These are phyloP conservation scores for Alentia gelatinosa DNA, from an alignment of 2,888 invertebrate genomes.

Conservation along the genomic window DNA sequence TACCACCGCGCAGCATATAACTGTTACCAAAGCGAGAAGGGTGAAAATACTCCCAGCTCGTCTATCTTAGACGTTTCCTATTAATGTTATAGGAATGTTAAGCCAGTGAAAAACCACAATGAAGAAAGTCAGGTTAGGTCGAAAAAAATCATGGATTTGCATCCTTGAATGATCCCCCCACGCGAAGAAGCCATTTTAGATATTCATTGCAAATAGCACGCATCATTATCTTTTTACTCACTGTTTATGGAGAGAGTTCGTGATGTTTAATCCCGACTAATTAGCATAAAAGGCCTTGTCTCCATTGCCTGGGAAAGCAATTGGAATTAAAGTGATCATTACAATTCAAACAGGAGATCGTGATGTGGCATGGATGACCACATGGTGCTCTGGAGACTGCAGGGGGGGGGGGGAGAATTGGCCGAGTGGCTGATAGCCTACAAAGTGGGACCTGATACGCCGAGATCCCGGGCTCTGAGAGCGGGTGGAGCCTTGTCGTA, in stretches of 20 bases:
- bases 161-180: not conserved
- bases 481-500: not conserved
- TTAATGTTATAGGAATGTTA: too few relatives aligned
- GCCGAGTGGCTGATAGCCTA: not conserved
- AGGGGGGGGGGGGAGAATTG: not conserved
- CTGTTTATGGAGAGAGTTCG: not conserved
- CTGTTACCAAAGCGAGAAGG: too few relatives aligned
- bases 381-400: not conserved
- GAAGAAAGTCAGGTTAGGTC: not conserved
- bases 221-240: not conserved
- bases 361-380: not conserved
- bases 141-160: not conserved
- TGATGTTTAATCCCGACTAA: not conserved
- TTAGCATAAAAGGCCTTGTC: not conserved
- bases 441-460: not conserved
- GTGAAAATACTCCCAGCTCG: too few relatives aligned
- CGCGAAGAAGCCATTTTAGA: not conserved
- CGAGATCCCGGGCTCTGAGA: not conserved
- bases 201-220: slow-evolving; percentile 10
- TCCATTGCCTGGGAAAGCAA: not conserved
- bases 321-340: slow-evolving; percentile 40
- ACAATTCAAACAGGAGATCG: not conserved
- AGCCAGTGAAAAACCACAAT: too few relatives aligned
- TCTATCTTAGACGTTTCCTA: too few relatives aligned
- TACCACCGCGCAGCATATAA: too few relatives aligned